Percentiles rank a stretch among this genome's conserved stretches.
Conservation (phyloP, 2,888 invertebrate genomes). For the Ennomos fuscantarius region DNA sequence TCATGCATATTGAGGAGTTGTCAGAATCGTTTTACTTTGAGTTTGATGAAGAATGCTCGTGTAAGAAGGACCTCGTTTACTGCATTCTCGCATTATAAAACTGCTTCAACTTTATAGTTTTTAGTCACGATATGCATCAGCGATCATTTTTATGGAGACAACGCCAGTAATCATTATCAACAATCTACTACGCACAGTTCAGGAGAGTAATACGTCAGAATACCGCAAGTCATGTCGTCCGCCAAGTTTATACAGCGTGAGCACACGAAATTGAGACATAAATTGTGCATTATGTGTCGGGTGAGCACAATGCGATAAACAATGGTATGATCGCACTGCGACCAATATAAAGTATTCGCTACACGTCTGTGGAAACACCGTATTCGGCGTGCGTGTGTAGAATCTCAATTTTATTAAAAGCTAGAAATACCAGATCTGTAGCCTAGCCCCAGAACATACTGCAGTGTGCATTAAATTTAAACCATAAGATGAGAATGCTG, state of each 20-base stretch:
- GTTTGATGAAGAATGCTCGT: constrained; percentile 6
- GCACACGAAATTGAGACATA: constrained; percentile 52
- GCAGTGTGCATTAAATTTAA: no score
- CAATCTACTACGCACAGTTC: neutral
- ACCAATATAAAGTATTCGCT: constrained; percentile 27
- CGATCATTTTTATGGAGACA: no score
- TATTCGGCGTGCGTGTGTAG: constrained; percentile 18
- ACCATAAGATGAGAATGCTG: no score
- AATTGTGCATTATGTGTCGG: constrained; percentile 37
- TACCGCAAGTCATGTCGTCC: constrained; percentile 34
- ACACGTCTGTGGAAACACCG: constrained; percentile 13
- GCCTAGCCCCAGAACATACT: no score
- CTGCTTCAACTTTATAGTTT: neutral
- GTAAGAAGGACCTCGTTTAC: constrained; percentile 3
- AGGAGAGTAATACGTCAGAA: constrained; percentile 3
- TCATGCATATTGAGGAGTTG: constrained; percentile 19
- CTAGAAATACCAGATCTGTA: constrained; percentile 10
- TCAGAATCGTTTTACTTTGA: constrained; percentile 10
- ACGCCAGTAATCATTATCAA: neutral
- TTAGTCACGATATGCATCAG: no score
- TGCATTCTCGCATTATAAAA: no score
- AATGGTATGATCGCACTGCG: constrained; percentile 37
- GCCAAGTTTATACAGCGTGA: constrained; percentile 42
- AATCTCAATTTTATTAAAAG: constrained; percentile 22
- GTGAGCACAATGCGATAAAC: constrained; percentile 30